Evolutionary conservation across 2,888 invertebrate species (phyloP).

Genomic region (Eupithecia subumbrata): DNA sequence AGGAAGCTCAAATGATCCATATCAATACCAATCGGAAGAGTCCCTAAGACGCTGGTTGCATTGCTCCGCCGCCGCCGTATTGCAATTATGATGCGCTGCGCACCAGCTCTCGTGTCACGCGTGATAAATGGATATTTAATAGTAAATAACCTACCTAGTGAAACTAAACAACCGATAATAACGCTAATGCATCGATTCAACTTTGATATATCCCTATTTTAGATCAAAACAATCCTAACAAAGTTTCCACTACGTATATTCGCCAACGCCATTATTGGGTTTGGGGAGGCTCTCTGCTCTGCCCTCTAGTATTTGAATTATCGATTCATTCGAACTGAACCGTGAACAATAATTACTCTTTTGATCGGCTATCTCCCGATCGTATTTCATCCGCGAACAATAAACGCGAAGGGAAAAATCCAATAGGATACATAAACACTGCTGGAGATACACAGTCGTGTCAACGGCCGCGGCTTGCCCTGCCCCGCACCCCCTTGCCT

Average conservation of each 20-base stretch:
- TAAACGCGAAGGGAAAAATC: conserved; percentile 73
- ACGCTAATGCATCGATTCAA: not conserved
- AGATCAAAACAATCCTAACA: not conserved
- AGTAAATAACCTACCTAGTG: not conserved
- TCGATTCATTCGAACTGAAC: not conserved
- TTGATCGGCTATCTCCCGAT: conserved; percentile 48
- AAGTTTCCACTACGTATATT: not conserved
- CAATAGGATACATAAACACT: conserved; percentile 76
- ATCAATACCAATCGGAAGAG: too few relatives aligned
- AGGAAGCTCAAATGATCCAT: too few relatives aligned
- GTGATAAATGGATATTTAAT: not conserved
- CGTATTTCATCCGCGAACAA: conserved; percentile 66
- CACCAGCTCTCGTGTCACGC: too few relatives aligned
- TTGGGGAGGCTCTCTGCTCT: not conserved
- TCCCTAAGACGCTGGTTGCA: too few relatives aligned
- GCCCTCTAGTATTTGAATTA: not conserved
- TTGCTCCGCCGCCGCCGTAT: too few relatives aligned
- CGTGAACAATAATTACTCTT: conserved; percentile 11
- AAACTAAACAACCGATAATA: not conserved
- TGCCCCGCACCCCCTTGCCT: conserved; percentile 43
- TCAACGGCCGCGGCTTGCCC: conserved; percentile 77
- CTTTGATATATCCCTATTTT: not conserved
- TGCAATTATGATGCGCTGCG: too few relatives aligned
- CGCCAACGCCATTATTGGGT: not conserved
- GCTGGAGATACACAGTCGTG: conserved; percentile 69